Evolutionary conservation across 2,797 vertebrate genomes (phyloP).

Genomic region (Danio aesculapii): DNA sequence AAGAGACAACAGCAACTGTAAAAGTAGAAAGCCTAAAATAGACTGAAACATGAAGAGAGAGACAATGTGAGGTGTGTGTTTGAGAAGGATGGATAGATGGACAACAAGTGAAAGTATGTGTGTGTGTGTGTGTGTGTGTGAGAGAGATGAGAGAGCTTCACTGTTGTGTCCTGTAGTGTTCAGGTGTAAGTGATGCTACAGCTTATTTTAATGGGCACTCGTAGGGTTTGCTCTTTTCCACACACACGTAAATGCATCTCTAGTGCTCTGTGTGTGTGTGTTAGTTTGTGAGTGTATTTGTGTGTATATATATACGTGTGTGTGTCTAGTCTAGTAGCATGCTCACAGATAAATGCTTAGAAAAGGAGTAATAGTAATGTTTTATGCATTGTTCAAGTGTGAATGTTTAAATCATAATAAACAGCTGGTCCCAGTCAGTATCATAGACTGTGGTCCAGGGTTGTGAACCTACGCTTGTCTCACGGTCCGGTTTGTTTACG

Average conservation of each 20-base stretch:
- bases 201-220: conserved; percentile 55
- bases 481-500: no score
- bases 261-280: conserved; percentile 34
- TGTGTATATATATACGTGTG: background rate
- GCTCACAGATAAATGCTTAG: conserved; percentile 21
- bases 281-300: conserved; percentile 30
- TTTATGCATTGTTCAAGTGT: no score
- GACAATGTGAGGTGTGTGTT: conserved; percentile 3
- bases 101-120: conserved; percentile 2
- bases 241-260: conserved; percentile 50
- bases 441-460: no score
- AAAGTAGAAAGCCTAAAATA: conserved; percentile 3
- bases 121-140: background rate
- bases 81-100: conserved; percentile 10
- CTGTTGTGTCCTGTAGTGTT: conserved; percentile 45
- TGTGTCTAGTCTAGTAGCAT: background rate
- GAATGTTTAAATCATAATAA: no score
- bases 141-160: background rate
- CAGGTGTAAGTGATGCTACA: conserved; percentile 55
- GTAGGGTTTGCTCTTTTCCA: conserved; percentile 47
- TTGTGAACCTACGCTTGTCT: no score
- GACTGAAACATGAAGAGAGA: conserved; percentile 6
- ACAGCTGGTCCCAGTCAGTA: no score
- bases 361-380: no score
- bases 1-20: background rate